Percentiles rank a stretch among this genome's conserved stretches.
Conservation (phyloP, 2,888 invertebrate species). For the Limnephilus marmoratus region DNA sequence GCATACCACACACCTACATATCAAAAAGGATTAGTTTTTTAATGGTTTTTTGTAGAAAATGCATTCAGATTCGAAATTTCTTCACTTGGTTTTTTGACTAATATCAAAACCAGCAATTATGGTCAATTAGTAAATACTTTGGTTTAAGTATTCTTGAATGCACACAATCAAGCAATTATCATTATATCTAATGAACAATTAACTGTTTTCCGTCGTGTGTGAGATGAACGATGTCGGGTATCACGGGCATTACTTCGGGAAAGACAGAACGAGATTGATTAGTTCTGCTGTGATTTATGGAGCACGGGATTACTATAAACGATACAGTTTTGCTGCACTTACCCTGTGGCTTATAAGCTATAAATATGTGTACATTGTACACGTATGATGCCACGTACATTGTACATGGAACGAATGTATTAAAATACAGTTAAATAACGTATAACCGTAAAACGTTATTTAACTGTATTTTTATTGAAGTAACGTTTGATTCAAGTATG, state of each 20-base stretch:
- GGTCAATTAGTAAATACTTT: constrained; percentile 24
- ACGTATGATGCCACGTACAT: no score
- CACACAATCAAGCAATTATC: constrained; percentile 30
- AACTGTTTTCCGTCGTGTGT: constrained; percentile 17
- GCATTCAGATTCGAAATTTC: background rate
- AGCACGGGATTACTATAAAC: background rate
- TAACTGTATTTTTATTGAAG: no score
- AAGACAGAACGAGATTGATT: constrained; percentile 26
- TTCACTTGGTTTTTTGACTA: constrained; percentile 11
- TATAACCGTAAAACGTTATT: no score
- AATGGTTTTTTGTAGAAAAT: background rate
- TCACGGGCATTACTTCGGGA: background rate
- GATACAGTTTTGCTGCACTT: background rate
- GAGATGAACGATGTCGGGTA: background rate
- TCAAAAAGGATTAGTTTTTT: background rate
- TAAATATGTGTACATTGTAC: no score
- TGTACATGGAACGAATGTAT: no score
- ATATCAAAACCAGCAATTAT: constrained; percentile 32
- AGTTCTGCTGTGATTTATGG: constrained; percentile 10
- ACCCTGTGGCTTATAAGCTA: background rate
- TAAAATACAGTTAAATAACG: no score
- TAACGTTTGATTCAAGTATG: no score
- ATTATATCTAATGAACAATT: constrained; percentile 32
- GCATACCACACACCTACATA: background rate
- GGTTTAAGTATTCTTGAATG: constrained; percentile 30